Conservation (phyloP, 1,140 invertebrate genomes). For the Drosophila kepulauana region DNA sequence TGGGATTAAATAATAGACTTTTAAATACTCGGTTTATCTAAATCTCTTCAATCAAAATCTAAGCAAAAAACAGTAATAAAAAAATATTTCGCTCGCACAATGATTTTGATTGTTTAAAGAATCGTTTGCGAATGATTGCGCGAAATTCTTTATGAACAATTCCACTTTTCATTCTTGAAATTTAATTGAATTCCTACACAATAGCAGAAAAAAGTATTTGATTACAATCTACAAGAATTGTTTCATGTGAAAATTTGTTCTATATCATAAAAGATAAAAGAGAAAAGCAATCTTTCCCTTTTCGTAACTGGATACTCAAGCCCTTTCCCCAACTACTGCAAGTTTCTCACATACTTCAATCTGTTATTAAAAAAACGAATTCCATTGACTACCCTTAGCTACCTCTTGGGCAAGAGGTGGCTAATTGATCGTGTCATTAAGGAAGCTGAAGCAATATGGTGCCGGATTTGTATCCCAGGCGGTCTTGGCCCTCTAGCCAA, state of each 20-base stretch:
- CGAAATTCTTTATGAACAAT: background rate
- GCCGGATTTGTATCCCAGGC: conserved; percentile 1
- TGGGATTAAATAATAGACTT: no score
- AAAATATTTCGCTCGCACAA: background rate
- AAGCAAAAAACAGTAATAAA: background rate
- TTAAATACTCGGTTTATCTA: no score
- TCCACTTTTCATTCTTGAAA: background rate
- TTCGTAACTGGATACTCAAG: background rate
- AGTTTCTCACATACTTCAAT: background rate
- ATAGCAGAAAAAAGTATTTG: background rate
- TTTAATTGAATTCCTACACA: background rate
- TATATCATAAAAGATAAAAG: background rate
- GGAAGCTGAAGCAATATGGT: conserved; percentile 10
- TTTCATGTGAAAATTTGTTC: background rate
- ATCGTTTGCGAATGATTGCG: background rate
- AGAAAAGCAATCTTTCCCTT: background rate
- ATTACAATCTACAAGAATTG: background rate
- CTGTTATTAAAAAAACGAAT: background rate
- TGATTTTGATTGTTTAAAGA: background rate
- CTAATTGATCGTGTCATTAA: conserved; percentile 6
- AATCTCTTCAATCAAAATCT: no score
- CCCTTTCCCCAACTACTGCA: background rate
- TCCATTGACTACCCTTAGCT: background rate
- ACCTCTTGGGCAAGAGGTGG: background rate
- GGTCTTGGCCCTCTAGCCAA: background rate